These are phyloP conservation scores for Caracal caracal DNA, from an alignment of 2,113 vertebrate genomes.

Conservation along the genomic window DNA sequence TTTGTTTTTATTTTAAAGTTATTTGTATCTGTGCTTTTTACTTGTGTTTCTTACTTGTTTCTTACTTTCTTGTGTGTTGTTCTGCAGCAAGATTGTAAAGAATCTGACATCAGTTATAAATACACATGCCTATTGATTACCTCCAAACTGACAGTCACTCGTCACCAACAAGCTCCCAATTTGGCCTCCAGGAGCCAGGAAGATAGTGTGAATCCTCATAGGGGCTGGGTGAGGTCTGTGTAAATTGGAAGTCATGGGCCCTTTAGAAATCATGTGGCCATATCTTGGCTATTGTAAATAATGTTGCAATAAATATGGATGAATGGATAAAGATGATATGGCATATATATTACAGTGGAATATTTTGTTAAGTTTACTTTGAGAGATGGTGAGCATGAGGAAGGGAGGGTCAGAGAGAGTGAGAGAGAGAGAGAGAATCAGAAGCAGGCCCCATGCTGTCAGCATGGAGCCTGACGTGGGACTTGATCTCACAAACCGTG, in stretches of 20 bases:
- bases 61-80: background rate
- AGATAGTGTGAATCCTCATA: background rate
- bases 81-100: background rate
- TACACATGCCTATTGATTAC: background rate
- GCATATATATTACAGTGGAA: background rate
- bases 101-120: background rate
- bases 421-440: too few species aligned
- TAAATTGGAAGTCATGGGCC: background rate
- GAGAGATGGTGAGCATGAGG: too few species aligned
- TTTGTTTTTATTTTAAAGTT: slow-evolving; percentile 1
- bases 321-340: background rate
- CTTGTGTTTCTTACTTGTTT: background rate
- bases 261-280: background rate
- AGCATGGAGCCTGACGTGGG: too few species aligned
- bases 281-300: background rate
- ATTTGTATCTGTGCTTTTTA: background rate
- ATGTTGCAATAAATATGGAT: background rate
- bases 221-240: background rate
- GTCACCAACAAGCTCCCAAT: background rate
- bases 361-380: too few species aligned
- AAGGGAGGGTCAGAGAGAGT: too few species aligned
- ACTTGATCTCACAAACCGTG: too few species aligned
- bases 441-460: too few species aligned
- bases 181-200: background rate
- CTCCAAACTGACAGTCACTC: background rate